These are phyloP conservation scores for Chalcosyrphus nemorum DNA, from an alignment of 2,888 invertebrate species.

Conservation along the genomic window DNA sequence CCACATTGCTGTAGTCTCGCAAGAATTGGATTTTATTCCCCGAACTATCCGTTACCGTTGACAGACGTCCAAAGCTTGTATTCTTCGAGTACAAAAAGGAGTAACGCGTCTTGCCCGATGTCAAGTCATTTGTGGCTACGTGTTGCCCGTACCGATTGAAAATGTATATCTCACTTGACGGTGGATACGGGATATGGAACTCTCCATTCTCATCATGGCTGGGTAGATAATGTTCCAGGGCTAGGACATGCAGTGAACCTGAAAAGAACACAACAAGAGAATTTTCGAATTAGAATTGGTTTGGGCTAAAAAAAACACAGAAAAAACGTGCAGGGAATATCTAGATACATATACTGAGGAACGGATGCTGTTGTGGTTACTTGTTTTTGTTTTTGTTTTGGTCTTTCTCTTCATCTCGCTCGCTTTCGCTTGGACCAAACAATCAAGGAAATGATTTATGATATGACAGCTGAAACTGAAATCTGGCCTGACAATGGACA, in stretches of 20 bases:
- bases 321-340: slow-evolving; percentile 64
- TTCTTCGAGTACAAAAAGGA: slow-evolving; percentile 98
- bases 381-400: slow-evolving; percentile 34
- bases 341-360: not conserved
- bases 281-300: slow-evolving; percentile 57
- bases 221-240: slow-evolving; percentile 93
- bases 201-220: slow-evolving; percentile 94
- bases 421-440: slow-evolving; percentile 47
- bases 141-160: slow-evolving; percentile 98
- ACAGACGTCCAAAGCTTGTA: slow-evolving; percentile 96
- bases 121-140: slow-evolving; percentile 95
- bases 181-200: slow-evolving; percentile 96
- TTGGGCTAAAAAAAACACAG: not conserved
- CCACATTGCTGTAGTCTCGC: slow-evolving; percentile 95
- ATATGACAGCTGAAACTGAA: slow-evolving; percentile 69
- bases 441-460: slow-evolving; percentile 73
- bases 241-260: slow-evolving; percentile 91
- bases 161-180: slow-evolving; percentile 95
- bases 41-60: slow-evolving; percentile 96
- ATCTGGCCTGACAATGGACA: slow-evolving; percentile 66
- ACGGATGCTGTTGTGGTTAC: slow-evolving; percentile 1
- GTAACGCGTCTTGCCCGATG: slow-evolving; percentile 97
- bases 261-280: slow-evolving; percentile 74
- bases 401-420: too few species aligned
- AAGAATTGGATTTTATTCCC: slow-evolving; percentile 96